These are phyloP conservation scores for Sturnus vulgaris DNA, from an alignment of 2,113 vertebrate species.

Conservation along the genomic window DNA sequence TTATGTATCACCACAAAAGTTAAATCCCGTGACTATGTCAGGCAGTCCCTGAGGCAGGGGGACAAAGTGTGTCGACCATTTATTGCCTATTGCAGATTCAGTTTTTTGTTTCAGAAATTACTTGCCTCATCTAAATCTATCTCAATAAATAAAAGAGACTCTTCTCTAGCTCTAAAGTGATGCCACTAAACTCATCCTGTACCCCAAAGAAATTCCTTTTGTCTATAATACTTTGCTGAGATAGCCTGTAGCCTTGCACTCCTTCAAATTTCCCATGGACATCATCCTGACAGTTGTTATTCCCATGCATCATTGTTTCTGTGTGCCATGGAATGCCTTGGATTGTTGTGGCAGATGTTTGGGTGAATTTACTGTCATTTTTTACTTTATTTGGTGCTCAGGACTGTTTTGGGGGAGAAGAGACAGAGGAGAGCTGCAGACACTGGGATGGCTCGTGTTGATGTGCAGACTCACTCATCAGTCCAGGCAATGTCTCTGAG, in stretches of 20 bases:
- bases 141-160: not conserved
- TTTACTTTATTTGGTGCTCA: not conserved
- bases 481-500: not conserved
- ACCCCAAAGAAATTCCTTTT: not conserved
- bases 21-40: fast-evolving
- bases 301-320: not conserved
- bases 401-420: not conserved
- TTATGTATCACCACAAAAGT: not conserved
- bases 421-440: not conserved
- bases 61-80: fast-evolving
- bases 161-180: not conserved
- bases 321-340: fast-evolving
- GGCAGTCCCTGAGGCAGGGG: not conserved
- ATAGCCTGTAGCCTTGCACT: not conserved
- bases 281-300: not conserved
- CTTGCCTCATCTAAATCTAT: not conserved
- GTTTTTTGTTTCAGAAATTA: not conserved
- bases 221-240: not conserved
- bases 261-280: not conserved
- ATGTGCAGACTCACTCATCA: not conserved
- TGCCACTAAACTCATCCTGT: not conserved
- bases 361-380: not conserved
- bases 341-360: not conserved
- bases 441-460: fast-evolving
- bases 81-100: not conserved